Evolutionary conservation across 2,888 invertebrate species (phyloP), one percentile per base, ranked within the genome.

Genomic region (Drosophila histrio): DNA sequence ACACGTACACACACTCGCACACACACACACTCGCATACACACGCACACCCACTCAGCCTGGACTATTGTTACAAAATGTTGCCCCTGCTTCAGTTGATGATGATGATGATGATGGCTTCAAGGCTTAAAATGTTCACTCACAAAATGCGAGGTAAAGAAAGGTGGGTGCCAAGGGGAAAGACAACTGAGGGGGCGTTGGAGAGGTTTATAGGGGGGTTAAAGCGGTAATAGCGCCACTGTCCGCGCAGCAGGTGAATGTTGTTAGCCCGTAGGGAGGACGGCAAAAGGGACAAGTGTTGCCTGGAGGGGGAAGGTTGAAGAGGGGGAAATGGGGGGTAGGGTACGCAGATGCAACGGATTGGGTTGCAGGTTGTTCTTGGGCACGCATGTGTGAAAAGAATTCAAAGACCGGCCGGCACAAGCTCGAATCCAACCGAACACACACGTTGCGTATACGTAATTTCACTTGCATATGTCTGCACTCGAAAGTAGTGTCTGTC

Each of bases 311-410:
- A 6, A 22, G 15, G 41, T 28, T n/a, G 0, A 11, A 19, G 15
- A 9, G 6, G 38, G 56, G 47, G 34, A n/a, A n/a, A n/a, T n/a
- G 47, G 21, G 43, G 32, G 47, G 43, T 47, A 38, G 38, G 57
- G 30, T 43, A 22, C 1, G 24, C 32, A 47, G 61, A 39, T 54
- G 72, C 43, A 50, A 78, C 34, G 44, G 49, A 34, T 59, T 60
- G 54, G 44, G 44, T 39, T 43, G 56, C 38, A 53, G 43, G 47
- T 50, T 72, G 71, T 75, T 62, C 76, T 72, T 77, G 72, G 77
- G 77, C 78, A 85, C 80, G 88, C 80, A 86, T 85, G 79, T 87
- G 82, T 85, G 79, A 85, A 82, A 82, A 86, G 71, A 83, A 83
- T 63, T 77, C 72, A 53, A 34, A 49, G 73, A 61, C 61, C 62